Base-by-base conservation (phyloP, 2,888 invertebrate species). In the Calameuta pallipes region DNA sequence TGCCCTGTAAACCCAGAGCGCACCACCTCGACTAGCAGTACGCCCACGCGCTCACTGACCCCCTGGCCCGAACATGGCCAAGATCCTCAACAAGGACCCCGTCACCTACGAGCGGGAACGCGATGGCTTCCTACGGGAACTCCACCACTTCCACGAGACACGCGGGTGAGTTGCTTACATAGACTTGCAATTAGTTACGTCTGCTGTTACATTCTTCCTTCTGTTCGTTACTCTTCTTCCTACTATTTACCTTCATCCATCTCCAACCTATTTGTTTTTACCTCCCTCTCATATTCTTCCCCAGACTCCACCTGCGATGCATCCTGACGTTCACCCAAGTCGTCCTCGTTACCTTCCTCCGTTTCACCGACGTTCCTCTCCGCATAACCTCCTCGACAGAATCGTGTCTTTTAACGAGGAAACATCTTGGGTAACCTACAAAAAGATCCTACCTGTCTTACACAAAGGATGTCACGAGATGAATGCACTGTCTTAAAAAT, bases 121-220 rank as follows among this genome's bases (percentile, higher is more conserved):
- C 89, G 96, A 96, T 87, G 94, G 94, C 85, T 97, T 97, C 93
- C 92, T 97, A 84, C 94, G 95, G 91, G 98, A 98, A 90, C 93
- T 98, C 87, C 95, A 95, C 89, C 96, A 96, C 91, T 98, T 98
- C 91, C 98, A 98, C 92, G 97, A 97, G 85, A 95, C 95, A 87
- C 95, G 97, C 93, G 97, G 97, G 98, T 98, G 93, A 95, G 96
- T 93, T 56, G 77, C 75, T 34, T n/a, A 78, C 74, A 36, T 56
- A n/a, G 9, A 2, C 33, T 3, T 56, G 1, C 31, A 31, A 31
- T 31, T 31, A 23, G 23, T 56, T 23, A 23, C 23, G 0, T 15
- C 23, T 23, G 41, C 6, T 56, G 9, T 56, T 31, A 31, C 9
- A 23, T 56, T 23, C 23, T 56, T 56, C 23, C 23, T 56, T 9